Evolutionary conservation across 1,140 invertebrate genomes (phyloP).

Genomic region (Drosophila fuyamai): DNA sequence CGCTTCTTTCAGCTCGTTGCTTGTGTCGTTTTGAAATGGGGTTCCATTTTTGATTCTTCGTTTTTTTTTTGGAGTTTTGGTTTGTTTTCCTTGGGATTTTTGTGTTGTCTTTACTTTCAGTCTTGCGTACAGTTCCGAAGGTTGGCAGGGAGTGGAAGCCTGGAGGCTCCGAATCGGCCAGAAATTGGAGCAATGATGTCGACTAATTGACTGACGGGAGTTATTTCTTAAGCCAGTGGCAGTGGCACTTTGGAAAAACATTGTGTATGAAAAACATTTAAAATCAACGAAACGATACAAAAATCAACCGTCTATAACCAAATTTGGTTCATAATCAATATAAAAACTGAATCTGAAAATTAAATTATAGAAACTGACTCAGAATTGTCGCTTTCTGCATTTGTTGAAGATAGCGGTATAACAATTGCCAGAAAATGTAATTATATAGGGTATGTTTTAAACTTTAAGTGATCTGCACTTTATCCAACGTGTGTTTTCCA

Average conservation of each 20-base stretch:
- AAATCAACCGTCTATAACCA: background rate
- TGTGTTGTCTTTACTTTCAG: conserved; percentile 38
- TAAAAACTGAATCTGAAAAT: background rate
- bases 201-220: background rate
- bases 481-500: background rate
- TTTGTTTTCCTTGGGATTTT: conserved; percentile 37
- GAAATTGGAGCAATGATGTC: conserved; percentile 24
- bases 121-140: conserved; percentile 52
- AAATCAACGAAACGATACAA: no score
- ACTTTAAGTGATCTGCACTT: background rate
- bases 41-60: conserved; percentile 26
- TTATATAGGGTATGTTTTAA: no score
- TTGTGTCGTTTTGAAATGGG: conserved; percentile 39
- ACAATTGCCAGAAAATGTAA: no score
- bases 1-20: conserved; percentile 40
- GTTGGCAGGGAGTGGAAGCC: conserved; percentile 9
- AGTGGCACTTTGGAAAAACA: background rate
- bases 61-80: conserved; percentile 39
- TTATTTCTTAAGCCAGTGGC: conserved; percentile 1
- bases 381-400: no score
- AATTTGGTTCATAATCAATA: background rate
- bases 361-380: no score
- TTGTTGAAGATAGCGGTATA: no score
- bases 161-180: conserved; percentile 1
- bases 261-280: background rate